Evolutionary conservation across 37 sponge, comb jelly and placozoan genomes (phyloP), one percentile per base, ranked within the genome.

Genomic region (Hormiphora californensis): DNA sequence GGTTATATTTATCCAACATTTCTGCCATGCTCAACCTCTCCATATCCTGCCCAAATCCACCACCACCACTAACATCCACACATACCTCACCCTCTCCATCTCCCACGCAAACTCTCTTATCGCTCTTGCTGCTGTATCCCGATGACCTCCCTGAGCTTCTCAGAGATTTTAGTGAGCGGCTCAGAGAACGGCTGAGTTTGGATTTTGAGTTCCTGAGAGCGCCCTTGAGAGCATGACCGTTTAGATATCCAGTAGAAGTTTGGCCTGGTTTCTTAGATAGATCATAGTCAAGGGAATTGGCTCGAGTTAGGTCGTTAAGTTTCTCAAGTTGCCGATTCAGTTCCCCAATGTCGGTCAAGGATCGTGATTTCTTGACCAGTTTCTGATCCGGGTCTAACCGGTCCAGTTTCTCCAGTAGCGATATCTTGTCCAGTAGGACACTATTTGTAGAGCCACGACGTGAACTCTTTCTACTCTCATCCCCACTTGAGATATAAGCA

Each of bases 211-310:
- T 5, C 23, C 27, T 57, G 7, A 57, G 61, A 23, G n/a, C 27
- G 5, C n/a, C 27, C 5, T 28, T 28, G n/a, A 57, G 61, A 57
- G 61, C 30, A 12, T 57, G 61, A 21, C 61, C 61, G 7, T 23
- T 57, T 21, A 57, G n/a, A 30, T 57, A 57, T 28, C 61, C 61
- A 57, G 61, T 57, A 57, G 61, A 23, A 15, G 61, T 57, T 30
- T 57, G 61, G 7, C 61, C 61, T 5, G 61, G 61, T 57, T 57
- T 57, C 61, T 57, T 57, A 4, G 61, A 57, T 5, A 57, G 61
- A 12, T 57, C 61, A 30, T 28, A 57, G 61, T 57, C 61, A 12
- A 57, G 61, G 23, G 61, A 57, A 30, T 15, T 57, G n/a, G 61
- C 61, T 57, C 61, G 7, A 12, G 27, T 30, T 15, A 57, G 9